Conservation (phyloP, 1,140 invertebrate species). For the Polypedilum vanderplanki region DNA sequence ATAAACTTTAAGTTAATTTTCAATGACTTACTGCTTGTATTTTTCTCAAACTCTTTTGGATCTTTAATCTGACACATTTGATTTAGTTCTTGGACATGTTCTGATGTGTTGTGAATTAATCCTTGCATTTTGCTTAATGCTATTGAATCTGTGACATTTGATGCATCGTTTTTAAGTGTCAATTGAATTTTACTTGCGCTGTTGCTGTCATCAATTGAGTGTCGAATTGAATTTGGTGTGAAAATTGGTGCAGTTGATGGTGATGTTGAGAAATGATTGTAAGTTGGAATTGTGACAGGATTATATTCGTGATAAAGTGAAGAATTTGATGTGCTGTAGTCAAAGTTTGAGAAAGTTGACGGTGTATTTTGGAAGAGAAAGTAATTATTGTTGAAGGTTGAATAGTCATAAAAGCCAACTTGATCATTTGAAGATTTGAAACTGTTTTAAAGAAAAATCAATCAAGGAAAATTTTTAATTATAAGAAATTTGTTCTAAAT, state of each 20-base stretch:
- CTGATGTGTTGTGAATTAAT: constrained; percentile 23
- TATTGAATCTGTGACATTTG: constrained; percentile 1
- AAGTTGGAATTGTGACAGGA: not conserved
- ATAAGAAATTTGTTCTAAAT: not conserved
- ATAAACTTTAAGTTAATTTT: not conserved
- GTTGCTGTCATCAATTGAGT: not conserved
- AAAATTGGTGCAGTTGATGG: not conserved
- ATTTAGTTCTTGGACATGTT: constrained; percentile 25
- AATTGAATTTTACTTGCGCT: not conserved
- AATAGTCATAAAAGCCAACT: constrained; percentile 11
- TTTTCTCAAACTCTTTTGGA: constrained; percentile 15
- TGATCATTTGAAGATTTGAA: constrained; percentile 3
- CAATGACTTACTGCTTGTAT: not conserved
- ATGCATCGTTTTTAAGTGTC: not conserved
- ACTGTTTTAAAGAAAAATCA: not conserved
- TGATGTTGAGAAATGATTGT: not conserved
- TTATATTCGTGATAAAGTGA: constrained; percentile 24
- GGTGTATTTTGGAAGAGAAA: not conserved
- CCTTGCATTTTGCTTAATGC: not conserved
- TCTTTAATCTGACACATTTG: constrained; percentile 28
- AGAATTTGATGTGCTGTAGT: not conserved
- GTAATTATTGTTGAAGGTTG: constrained; percentile 24
- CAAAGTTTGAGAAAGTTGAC: not conserved
- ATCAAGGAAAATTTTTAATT: not conserved
- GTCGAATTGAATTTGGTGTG: not conserved